phyloP scores from a whole-genome alignment of 23 tunicate genomes.

The Styela clava region DNA sequence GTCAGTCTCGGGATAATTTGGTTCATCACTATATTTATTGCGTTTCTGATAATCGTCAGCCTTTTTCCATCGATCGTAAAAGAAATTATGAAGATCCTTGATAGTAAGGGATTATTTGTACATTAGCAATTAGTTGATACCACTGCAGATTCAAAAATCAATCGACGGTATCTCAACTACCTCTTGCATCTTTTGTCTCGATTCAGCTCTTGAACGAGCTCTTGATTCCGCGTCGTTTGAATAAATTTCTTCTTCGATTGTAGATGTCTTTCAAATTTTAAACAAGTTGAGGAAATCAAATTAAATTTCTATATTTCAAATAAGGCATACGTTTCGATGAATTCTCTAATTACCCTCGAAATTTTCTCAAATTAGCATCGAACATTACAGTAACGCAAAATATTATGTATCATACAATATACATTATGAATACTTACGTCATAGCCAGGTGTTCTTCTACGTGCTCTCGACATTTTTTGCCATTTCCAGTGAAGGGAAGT shows the following conservation, averaged over 20 bases:
- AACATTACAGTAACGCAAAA: too few relatives aligned
- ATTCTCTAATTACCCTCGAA: not conserved
- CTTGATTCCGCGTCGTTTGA: conserved; percentile 23
- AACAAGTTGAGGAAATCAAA: not conserved
- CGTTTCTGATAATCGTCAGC: conserved; percentile 65
- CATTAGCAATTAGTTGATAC: too few relatives aligned
- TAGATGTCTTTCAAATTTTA: not conserved
- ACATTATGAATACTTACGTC: conserved; percentile 31
- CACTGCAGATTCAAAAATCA: too few relatives aligned
- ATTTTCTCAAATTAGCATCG: too few relatives aligned
- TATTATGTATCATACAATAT: too few relatives aligned
- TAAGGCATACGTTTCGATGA: not conserved
- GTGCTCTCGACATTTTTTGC: conserved; percentile 72
- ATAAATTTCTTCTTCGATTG: conserved; percentile 4
- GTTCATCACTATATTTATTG: not conserved
- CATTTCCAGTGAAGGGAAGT: conserved; percentile 89
- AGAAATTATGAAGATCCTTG: conserved; percentile 73
- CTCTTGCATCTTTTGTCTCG: conserved; percentile 80
- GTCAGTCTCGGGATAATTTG: not conserved
- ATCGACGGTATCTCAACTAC: too few relatives aligned
- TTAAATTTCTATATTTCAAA: not conserved
- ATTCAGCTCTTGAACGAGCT: conserved; percentile 68
- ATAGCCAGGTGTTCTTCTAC: conserved; percentile 62
- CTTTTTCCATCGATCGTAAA: conserved; percentile 88
- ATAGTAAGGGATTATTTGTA: not conserved